Evolutionary conservation across 1,140 invertebrate genomes (phyloP).

Genomic region (Drosophila rufa): DNA sequence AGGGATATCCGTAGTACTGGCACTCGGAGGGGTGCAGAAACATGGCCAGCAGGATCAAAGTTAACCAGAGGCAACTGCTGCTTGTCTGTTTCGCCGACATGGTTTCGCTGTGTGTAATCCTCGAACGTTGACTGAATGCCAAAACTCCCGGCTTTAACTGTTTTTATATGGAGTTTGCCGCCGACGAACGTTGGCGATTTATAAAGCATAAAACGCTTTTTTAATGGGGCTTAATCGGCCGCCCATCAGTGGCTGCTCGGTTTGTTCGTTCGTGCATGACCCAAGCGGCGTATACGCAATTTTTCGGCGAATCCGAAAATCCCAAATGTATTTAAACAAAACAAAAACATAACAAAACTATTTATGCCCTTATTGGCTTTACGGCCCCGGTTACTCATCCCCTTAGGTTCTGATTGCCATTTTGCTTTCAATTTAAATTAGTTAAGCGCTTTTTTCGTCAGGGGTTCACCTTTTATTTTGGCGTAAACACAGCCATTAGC

Average conservation of each 20-base stretch:
- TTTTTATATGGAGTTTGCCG: conserved; percentile 55
- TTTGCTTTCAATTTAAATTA: conserved; percentile 52
- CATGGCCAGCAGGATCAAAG: conserved; percentile 25
- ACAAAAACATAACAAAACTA: conserved; percentile 17
- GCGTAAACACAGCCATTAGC: conserved; percentile 74
- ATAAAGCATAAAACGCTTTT: conserved; percentile 57
- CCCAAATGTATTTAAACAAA: conserved; percentile 12
- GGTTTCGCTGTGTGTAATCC: conserved; percentile 31
- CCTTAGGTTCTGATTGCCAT: conserved; percentile 8
- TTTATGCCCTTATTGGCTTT: conserved; percentile 10
- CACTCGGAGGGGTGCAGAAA: conserved; percentile 38
- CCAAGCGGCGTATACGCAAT: conserved; percentile 65
- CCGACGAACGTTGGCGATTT: conserved; percentile 25
- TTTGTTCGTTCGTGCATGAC: conserved; percentile 66
- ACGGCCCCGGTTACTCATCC: conserved; percentile 15
- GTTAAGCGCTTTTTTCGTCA: conserved; percentile 22
- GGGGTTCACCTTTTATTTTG: conserved; percentile 49
- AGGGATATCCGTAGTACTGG: conserved; percentile 68
- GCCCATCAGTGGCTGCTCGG: conserved; percentile 51
- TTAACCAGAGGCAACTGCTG: conserved; percentile 39
- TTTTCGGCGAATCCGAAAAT: conserved; percentile 33
- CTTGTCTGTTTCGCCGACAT: conserved; percentile 33
- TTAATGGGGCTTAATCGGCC: conserved; percentile 72
- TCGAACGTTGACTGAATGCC: conserved; percentile 54
- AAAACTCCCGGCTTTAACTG: conserved; percentile 16